These are phyloP conservation scores for Lissocephala sabroskyi DNA, from an alignment of 2,888 invertebrate species.

Conservation along the genomic window DNA sequence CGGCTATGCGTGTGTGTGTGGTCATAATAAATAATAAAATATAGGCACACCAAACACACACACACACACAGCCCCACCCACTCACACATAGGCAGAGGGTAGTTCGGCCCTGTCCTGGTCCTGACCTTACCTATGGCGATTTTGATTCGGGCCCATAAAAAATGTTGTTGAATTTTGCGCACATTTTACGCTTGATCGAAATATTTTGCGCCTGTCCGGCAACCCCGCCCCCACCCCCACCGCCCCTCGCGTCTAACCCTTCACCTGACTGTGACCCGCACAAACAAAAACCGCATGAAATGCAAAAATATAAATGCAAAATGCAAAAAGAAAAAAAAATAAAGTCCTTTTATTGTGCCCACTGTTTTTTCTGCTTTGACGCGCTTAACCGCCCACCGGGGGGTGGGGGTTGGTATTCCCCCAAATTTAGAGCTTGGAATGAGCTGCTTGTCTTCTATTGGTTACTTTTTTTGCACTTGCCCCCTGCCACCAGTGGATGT, in stretches of 20 bases:
- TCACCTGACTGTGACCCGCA: neutral
- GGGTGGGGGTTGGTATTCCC: conserved; percentile 31
- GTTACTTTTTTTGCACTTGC: conserved; percentile 51
- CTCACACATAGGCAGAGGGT: too few relatives aligned
- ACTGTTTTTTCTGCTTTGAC: conserved; percentile 61
- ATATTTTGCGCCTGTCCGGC: conserved; percentile 52
- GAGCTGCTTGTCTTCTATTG: conserved; percentile 45
- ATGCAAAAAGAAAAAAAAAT: conserved; percentile 1
- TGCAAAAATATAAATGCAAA: conserved; percentile 17
- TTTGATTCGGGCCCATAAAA: conserved; percentile 18
- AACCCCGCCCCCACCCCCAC: conserved; percentile 11
- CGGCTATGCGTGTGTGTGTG: conserved; percentile 14
- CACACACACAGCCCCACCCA: conserved; percentile 18
- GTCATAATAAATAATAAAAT: conserved; percentile 57
- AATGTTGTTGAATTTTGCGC: conserved; percentile 66
- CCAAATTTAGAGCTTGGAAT: conserved; percentile 52
- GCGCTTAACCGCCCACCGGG: conserved; percentile 47
- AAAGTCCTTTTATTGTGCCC: conserved; percentile 56
- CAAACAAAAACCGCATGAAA: neutral
- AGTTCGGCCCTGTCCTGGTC: too few relatives aligned
- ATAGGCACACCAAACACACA: conserved; percentile 32
- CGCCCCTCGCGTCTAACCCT: conserved; percentile 2
- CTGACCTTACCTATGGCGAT: neutral
- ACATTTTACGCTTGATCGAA: conserved; percentile 70
- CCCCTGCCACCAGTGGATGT: too few relatives aligned